Base-by-base conservation (phyloP, 64 coral and sea anemone species). In the Hydrozoanthus tunicans region DNA sequence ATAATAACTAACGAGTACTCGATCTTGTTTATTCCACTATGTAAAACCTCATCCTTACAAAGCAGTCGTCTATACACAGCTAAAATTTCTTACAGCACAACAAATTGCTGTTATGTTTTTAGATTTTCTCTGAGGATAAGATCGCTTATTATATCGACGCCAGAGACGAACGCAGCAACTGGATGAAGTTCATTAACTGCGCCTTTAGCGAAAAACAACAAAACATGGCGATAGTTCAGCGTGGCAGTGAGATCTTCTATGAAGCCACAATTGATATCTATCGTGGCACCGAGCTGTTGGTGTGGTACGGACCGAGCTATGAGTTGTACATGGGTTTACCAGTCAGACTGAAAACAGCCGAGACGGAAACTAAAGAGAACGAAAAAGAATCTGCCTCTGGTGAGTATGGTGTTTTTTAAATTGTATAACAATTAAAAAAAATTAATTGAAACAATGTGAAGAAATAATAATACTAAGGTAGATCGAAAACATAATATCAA, bases 131-230 rank as follows among this genome's bases (percentile, higher is more conserved):
- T 4, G 81, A 93, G 6, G 78, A 93, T 68, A 70, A 95, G 57
- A 43, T 71, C 5, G 61, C 90, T 11, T 93, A 96, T 53, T 96
- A 94, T 56, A 96, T 96, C 61, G 95, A 96, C 60, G 95, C 82
- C 0, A 79, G 58, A 77, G 85, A 81, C 8, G 95, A 96, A 23
- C 67, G 78, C 6, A 93, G 65, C n/a, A 96, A 96, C 77, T 96
- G 95, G 95, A 96, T 96, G 95, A 96, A 96, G 52, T 96, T 94
- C 51, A 91, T 96, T 4, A 96, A 94, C 60, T 93, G 95, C 57
- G 95, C 95, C 3, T 81, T 73, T 61, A 89, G 69, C 59, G 77
- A 79, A n/a, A 86, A 59, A 10, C 77, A 94, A 5, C 92, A 96
- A 78, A 96, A 96, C 78, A 72, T 96, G 82, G 80, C 70, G 4